Evolutionary conservation across 37 sponge, comb jelly and placozoan species (phyloP).

Genomic region (Agelas oroides): DNA sequence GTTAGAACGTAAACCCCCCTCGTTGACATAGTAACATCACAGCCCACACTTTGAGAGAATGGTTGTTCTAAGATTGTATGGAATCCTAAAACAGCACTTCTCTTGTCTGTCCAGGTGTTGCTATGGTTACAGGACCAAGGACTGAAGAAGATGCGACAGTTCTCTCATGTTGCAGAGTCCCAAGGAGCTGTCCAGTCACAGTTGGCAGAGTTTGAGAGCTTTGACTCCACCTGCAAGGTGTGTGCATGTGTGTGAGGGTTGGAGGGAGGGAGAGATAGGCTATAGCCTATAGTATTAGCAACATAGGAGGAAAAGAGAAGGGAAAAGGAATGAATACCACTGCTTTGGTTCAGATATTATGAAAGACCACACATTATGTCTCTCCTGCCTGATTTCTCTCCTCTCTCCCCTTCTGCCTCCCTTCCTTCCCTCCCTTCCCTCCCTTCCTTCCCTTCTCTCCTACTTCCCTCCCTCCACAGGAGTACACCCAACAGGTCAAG

Average conservation of each 20-base stretch:
- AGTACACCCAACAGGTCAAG: slow-evolving; percentile 1
- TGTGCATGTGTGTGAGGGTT: not conserved
- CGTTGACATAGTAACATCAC: too few species aligned
- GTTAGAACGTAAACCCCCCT: too few species aligned
- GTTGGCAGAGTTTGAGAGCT: slow-evolving; percentile 30
- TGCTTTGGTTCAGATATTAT: too few species aligned
- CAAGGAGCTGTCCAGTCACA: slow-evolving; percentile 16
- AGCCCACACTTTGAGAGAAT: too few species aligned
- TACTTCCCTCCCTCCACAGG: slow-evolving; percentile 7
- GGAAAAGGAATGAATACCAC: too few species aligned
- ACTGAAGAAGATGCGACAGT: slow-evolving; percentile 30
- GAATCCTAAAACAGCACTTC: too few species aligned
- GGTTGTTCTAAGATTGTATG: too few species aligned
- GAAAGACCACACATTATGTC: too few species aligned
- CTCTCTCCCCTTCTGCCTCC: not conserved
- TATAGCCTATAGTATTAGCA: not conserved
- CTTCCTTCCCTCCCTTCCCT: not conserved
- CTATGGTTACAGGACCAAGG: slow-evolving; percentile 51
- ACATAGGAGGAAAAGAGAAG: too few species aligned
- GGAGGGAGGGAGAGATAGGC: not conserved
- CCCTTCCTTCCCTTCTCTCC: not conserved
- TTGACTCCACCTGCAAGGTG: slow-evolving; percentile 33
- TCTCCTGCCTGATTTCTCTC: too few species aligned
- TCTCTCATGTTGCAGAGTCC: slow-evolving; percentile 28
- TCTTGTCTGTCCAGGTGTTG: slow-evolving; percentile 10